Conservation (phyloP, 2,113 vertebrate genomes). For the Atlantisia rogersi region DNA sequence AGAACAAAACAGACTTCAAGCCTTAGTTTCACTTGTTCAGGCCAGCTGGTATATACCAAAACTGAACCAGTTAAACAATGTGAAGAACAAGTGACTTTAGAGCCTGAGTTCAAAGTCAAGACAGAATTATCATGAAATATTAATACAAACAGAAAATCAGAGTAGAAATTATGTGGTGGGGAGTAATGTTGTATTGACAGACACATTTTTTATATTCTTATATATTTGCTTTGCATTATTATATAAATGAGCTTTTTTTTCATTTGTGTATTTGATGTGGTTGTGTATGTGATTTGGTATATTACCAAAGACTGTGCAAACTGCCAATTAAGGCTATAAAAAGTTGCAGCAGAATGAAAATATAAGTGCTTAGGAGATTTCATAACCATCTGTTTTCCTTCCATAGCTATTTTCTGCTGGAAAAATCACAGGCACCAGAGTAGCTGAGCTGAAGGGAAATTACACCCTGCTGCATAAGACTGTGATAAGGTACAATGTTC, state of each 20-base stretch:
- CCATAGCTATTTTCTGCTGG: conserved; percentile 82
- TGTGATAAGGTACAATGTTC: conserved; percentile 80
- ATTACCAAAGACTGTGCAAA: background rate
- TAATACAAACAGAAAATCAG: background rate
- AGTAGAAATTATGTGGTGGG: background rate
- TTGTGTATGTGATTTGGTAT: background rate
- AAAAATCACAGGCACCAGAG: conserved; percentile 80
- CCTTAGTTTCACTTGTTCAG: background rate
- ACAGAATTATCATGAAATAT: background rate
- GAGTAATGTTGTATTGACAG: background rate
- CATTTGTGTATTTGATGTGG: background rate
- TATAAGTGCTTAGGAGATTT: background rate
- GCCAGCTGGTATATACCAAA: background rate
- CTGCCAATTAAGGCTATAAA: background rate
- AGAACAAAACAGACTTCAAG: background rate
- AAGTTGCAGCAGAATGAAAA: conserved; percentile 4
- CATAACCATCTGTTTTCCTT: conserved; percentile 34
- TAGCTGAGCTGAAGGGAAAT: conserved; percentile 82
- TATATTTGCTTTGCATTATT: background rate
- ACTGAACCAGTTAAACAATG: background rate
- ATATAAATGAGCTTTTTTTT: background rate
- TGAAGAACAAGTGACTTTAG: background rate
- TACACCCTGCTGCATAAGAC: conserved; percentile 80
- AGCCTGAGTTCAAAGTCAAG: background rate
- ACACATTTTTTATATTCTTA: background rate